A percentile compares a stretch with the other conserved stretches of the same genome.
Conservation (phyloP, 2,113 vertebrate species). For the Protobothrops mucrosquamatus region DNA sequence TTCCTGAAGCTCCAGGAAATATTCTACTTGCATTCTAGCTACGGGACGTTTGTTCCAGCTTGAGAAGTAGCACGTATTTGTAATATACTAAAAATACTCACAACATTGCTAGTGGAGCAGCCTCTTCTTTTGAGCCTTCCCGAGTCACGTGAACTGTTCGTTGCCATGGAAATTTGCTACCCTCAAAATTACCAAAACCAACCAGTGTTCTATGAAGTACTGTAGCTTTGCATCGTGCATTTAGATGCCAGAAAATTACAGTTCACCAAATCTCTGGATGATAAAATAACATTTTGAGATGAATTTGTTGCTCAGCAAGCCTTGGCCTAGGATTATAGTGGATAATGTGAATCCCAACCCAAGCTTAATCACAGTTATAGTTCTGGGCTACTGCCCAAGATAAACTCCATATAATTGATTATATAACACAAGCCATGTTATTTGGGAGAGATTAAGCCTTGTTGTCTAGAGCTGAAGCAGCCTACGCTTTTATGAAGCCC, state of each 20-base stretch:
- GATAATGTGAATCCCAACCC: not conserved
- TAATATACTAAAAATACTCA: not conserved
- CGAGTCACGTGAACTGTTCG: not conserved
- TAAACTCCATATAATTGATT: constrained; percentile 50
- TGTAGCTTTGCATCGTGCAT: not conserved
- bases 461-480: not conserved
- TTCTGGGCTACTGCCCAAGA: constrained; percentile 6
- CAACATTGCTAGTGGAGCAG: not conserved
- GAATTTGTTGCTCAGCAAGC: not conserved
- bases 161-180: constrained; percentile 6
- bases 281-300: not conserved
- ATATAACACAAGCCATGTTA: constrained; percentile 44
- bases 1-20: not conserved
- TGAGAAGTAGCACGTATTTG: not conserved
- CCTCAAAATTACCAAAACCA: constrained; percentile 3
- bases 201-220: not conserved
- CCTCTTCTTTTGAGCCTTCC: not conserved
- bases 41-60: not conserved
- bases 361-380: not conserved
- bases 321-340: not conserved
- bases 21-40: not conserved
- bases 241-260: not conserved
- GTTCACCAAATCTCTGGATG: not conserved
- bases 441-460: constrained; percentile 31
- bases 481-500: not conserved